Percentiles rank a stretch among this genome's conserved stretches.
phyloP scores from a whole-genome alignment of 1,140 invertebrate genomes.

The Helicorthomorpha holstii region DNA sequence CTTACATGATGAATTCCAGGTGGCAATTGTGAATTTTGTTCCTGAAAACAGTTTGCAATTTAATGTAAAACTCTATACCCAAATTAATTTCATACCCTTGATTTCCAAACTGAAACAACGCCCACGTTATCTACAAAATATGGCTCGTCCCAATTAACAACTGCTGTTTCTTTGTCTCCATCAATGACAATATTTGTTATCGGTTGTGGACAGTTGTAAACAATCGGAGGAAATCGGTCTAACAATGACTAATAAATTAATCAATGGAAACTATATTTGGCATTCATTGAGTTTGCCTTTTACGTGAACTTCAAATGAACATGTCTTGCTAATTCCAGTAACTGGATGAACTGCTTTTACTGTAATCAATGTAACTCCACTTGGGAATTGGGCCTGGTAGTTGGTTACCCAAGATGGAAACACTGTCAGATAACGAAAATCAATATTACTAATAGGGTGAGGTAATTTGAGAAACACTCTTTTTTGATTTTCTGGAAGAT shows the following conservation, averaged over 20 bases:
- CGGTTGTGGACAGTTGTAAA: conserved; percentile 41
- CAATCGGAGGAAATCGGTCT: conserved; percentile 38
- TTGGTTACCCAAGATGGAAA: neutral
- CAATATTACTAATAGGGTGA: neutral
- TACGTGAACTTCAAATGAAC: neutral
- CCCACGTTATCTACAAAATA: conserved; percentile 42
- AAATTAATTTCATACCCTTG: conserved; percentile 30
- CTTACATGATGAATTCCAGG: conserved; percentile 15
- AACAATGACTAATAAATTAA: conserved; percentile 18
- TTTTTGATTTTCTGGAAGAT: neutral
- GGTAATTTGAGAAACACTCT: neutral
- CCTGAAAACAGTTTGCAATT: conserved; percentile 7
- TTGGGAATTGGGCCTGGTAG: neutral
- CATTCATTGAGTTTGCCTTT: neutral
- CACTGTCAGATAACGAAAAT: neutral
- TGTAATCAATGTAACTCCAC: conserved; percentile 4
- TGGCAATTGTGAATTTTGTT: conserved; percentile 12
- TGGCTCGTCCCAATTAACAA: conserved; percentile 48
- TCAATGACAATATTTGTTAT: conserved; percentile 35
- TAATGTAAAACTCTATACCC: neutral
- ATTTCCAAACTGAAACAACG: conserved; percentile 39
- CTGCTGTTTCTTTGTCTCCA: conserved; percentile 32
- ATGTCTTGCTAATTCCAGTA: neutral
- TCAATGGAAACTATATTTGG: conserved; percentile 18
- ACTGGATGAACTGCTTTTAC: neutral